phyloP scores from a whole-genome alignment of 2,888 invertebrate species.

The Ptychoptera albimana region DNA sequence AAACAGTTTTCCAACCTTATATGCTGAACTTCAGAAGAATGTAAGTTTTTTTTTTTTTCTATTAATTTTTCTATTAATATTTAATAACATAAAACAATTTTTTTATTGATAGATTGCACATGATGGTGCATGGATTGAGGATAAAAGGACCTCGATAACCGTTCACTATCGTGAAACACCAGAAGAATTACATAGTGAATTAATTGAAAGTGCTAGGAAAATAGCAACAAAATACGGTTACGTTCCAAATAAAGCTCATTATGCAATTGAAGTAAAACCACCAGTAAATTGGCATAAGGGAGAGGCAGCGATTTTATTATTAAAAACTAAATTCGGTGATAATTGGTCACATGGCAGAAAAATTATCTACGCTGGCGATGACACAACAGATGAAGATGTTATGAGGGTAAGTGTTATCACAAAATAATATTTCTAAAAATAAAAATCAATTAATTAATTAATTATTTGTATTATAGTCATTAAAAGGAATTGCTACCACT shows the following conservation, averaged over 20 bases:
- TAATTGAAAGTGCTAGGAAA: conserved; percentile 38
- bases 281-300: conserved; percentile 67
- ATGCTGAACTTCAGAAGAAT: conserved; percentile 45
- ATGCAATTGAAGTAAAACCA: conserved; percentile 60
- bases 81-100: background rate
- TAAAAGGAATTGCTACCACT: conserved; percentile 59
- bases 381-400: conserved; percentile 78
- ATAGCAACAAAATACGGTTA: conserved; percentile 49
- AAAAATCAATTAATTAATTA: conserved; percentile 2
- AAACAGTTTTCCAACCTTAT: conserved; percentile 42
- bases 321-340: conserved; percentile 53
- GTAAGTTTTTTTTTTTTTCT: conserved; percentile 17
- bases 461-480: conserved; percentile 31
- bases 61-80: background rate
- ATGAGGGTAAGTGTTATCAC: conserved; percentile 58
- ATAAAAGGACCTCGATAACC: conserved; percentile 53
- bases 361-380: conserved; percentile 77
- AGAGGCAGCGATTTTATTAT: conserved; percentile 56
- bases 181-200: conserved; percentile 33
- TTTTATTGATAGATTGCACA: conserved; percentile 44
- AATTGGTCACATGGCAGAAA: conserved; percentile 53
- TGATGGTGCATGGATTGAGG: conserved; percentile 62
- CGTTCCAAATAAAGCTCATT: conserved; percentile 46
- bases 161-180: conserved; percentile 58
- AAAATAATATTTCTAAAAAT: no score